These are phyloP conservation scores for Protodeltote pygarga DNA, from an alignment of 2,888 invertebrate genomes.

Conservation along the genomic window DNA sequence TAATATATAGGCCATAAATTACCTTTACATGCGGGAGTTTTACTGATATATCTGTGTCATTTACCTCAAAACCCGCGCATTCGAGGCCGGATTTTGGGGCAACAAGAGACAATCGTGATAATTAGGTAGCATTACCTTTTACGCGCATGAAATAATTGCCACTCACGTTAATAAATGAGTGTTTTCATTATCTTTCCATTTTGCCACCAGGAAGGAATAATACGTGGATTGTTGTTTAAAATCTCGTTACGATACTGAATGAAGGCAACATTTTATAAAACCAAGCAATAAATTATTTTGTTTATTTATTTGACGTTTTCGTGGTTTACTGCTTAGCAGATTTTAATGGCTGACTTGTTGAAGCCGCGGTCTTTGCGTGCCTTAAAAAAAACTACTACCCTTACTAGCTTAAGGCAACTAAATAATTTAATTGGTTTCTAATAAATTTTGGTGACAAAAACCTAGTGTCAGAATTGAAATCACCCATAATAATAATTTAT, in stretches of 20 bases:
- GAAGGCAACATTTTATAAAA: neutral
- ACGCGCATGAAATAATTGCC: constrained; percentile 48
- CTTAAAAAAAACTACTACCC: too few species aligned
- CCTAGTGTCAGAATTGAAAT: too few species aligned
- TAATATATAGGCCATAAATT: neutral
- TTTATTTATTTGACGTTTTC: too few species aligned
- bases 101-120: constrained; percentile 37
- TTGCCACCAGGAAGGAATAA: constrained; percentile 5
- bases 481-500: too few species aligned
- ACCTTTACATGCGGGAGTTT: neutral
- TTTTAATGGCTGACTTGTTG: too few species aligned
- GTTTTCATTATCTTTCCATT: constrained; percentile 28
- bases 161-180: constrained; percentile 43
- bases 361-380: too few species aligned
- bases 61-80: constrained; percentile 1
- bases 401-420: too few species aligned
- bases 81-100: constrained; percentile 17
- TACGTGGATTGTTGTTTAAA: constrained; percentile 9
- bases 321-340: too few species aligned
- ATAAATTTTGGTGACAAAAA: too few species aligned
- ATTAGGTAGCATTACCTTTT: constrained; percentile 45
- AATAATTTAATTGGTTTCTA: too few species aligned
- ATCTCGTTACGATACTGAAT: neutral
- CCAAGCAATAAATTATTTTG: too few species aligned
- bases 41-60: neutral